phyloP scores from a whole-genome alignment of 2,113 vertebrate genomes.

The Lontra canadensis region DNA sequence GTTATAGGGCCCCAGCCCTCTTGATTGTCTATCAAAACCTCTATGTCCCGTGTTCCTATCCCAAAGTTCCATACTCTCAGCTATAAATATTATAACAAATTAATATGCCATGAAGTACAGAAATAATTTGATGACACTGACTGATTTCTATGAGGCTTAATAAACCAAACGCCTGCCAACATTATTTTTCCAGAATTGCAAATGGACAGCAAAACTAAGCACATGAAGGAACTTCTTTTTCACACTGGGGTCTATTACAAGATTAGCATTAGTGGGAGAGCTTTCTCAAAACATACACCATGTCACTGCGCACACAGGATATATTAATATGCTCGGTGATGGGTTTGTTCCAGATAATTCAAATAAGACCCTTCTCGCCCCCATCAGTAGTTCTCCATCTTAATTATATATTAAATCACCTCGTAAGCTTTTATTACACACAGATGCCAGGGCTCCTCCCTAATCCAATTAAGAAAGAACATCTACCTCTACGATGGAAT shows the following conservation, averaged over 20 bases:
- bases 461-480: constrained; percentile 25
- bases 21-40: neutral
- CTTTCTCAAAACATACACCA: neutral
- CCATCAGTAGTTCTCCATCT: neutral
- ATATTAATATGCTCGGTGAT: neutral
- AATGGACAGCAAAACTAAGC: neutral
- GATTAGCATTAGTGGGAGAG: neutral
- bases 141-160: neutral
- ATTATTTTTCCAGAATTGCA: neutral
- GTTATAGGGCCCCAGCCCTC: neutral
- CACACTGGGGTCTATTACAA: neutral
- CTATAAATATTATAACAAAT: neutral
- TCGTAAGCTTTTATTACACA: constrained; percentile 24
- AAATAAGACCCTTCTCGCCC: neutral
- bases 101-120: neutral
- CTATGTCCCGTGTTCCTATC: neutral
- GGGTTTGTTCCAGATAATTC: neutral
- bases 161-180: neutral
- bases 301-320: neutral
- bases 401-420: constrained; percentile 23
- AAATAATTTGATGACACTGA: constrained; percentile 1
- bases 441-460: neutral
- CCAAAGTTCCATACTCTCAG: neutral
- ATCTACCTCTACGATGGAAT: neutral
- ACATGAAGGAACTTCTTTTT: neutral